Evolutionary conservation across 2,888 invertebrate genomes (phyloP), one percentile per base, ranked within the genome.

Genomic region (Eristalis arbustorum): DNA sequence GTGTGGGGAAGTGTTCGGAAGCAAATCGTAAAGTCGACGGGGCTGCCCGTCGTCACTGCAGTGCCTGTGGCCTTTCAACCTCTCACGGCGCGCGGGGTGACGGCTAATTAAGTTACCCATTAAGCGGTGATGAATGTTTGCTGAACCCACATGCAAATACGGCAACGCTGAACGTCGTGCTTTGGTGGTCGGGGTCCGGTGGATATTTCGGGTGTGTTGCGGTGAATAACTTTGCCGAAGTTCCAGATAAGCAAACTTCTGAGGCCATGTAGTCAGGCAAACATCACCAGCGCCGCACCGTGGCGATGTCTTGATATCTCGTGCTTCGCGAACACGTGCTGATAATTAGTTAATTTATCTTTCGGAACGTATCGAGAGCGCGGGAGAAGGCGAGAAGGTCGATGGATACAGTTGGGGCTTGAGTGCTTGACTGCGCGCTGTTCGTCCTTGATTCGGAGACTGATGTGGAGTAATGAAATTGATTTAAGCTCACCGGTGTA

Each of bases 21-120:
- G 42, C 42, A 84, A 84, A 67, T 75, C 61, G 40, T 40, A 75
- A 74, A 74, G 63, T 74, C 59, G 79, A 37, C 49, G 57, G 42
- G 67, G 49, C 34, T 62, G 31, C 40, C 28, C 64, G 31, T 71
- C 67, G 79, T 84, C 79, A 37, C 18, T 67, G 31, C 31, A 75
- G 69, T 67, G 71, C 72, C 67, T 67, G 23, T 57, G 28, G 18
- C 23, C 28, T 6, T 28, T 5, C 14, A 49, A 42, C 31, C n/a
- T 57, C 67, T 23, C 66, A 42, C 10, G 18, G 37, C 31, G n/a
- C 42, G 42, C 6, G n/a, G 42, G 42, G 4, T 13, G 22, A 59
- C 13, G 59, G 23, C 23, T 59, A 59, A 59, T 59, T 64, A 64
- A 40, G 37, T 40, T 66, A 11, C 23, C 34, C 34, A 62, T 31